phyloP scores from a whole-genome alignment of 2,888 invertebrate genomes.

The Eurytoma californica region DNA sequence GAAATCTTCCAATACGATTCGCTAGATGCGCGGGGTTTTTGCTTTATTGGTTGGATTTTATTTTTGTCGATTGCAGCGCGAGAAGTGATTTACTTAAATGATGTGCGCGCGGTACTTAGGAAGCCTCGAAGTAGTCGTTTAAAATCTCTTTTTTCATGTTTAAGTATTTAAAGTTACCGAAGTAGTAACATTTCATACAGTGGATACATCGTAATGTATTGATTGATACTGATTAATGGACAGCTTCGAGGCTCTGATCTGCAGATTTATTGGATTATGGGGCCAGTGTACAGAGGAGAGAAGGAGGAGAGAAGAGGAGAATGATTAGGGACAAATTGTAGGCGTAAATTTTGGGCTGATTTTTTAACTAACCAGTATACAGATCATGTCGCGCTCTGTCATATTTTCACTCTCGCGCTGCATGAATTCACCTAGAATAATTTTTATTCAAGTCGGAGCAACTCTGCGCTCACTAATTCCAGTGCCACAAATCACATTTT shows the following conservation, averaged over 20 bases:
- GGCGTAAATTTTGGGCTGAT: conserved; percentile 22
- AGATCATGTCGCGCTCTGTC: conserved; percentile 31
- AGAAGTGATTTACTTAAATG: conserved; percentile 57
- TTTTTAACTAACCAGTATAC: conserved; percentile 9
- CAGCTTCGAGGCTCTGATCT: conserved; percentile 42
- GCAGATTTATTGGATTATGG: conserved; percentile 12
- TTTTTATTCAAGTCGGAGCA: conserved; percentile 64
- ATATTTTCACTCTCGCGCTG: conserved; percentile 65
- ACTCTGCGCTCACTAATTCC: conserved; percentile 24
- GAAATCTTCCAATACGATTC: conserved; percentile 56
- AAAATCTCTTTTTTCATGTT: background rate
- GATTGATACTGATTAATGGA: no score
- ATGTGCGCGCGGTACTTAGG: conserved; percentile 19
- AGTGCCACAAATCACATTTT: background rate
- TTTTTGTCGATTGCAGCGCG: conserved; percentile 63
- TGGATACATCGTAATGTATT: no score
- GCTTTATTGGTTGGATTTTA: background rate
- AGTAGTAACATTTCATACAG: no score
- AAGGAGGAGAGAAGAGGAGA: background rate
- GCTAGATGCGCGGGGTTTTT: conserved; percentile 40
- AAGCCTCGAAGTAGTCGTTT: conserved; percentile 43
- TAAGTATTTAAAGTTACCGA: background rate
- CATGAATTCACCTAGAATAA: conserved; percentile 57
- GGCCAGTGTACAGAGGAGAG: background rate
- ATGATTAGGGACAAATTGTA: conserved; percentile 18